Conservation (phyloP, 2,797 vertebrate genomes). For the Monodelphis domestica region DNA sequence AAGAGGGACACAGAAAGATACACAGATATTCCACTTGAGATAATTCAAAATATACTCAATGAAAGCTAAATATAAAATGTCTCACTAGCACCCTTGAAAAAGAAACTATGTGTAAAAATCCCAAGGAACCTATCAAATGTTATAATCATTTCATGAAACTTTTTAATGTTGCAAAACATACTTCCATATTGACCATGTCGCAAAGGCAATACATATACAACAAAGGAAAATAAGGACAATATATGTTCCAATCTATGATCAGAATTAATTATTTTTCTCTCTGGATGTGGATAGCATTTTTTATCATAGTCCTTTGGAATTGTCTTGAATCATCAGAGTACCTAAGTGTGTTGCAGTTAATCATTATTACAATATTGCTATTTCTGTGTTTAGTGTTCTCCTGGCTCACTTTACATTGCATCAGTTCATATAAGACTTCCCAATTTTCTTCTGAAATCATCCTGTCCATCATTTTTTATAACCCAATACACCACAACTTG, state of each 20-base stretch:
- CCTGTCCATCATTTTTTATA: not conserved
- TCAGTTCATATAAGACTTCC: not conserved
- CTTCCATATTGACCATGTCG: not conserved
- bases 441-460: not conserved
- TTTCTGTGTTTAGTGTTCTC: not conserved
- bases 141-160: not conserved
- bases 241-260: not conserved
- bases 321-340: not conserved
- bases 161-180: not conserved
- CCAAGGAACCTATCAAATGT: not conserved
- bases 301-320: not conserved
- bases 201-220: not conserved
- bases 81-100: not conserved
- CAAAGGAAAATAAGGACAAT: not conserved
- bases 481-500: not conserved
- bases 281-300: not conserved
- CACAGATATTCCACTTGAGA: not conserved
- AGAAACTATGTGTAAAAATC: not conserved
- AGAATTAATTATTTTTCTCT: not conserved
- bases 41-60: not conserved
- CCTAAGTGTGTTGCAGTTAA: not conserved
- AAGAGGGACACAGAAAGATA: not conserved
- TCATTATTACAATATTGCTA: not conserved
- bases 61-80: not conserved
- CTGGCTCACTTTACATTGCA: not conserved